These are phyloP conservation scores for Urocyon cinereoargenteus DNA, from an alignment of 2,797 vertebrate genomes.

Conservation along the genomic window DNA sequence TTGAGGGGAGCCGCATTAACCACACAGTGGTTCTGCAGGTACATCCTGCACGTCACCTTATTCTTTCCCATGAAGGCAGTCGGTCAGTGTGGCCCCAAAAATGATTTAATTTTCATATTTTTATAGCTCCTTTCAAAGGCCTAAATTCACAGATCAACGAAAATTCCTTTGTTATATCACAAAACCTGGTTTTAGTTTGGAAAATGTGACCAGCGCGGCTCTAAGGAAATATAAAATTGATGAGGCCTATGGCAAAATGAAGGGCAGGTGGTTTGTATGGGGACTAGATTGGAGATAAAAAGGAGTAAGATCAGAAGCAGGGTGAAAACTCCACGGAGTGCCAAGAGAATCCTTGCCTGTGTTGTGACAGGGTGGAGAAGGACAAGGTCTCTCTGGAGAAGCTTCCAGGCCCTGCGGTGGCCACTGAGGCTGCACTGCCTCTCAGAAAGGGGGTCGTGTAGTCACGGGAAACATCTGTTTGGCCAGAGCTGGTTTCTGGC, in stretches of 20 bases:
- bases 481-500: not conserved
- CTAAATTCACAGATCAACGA: not conserved
- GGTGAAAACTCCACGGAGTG: not conserved
- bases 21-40: not conserved
- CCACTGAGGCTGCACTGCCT: fast-evolving
- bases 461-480: not conserved
- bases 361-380: not conserved
- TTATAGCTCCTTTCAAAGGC: slow-evolving; percentile 47
- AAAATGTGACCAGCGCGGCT: not conserved
- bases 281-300: not conserved
- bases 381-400: not conserved
- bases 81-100: not conserved
- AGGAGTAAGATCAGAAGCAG: not conserved
- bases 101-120: slow-evolving; percentile 53
- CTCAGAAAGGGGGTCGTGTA: not conserved
- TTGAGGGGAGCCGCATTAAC: not conserved
- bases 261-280: not conserved
- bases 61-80: not conserved
- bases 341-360: not conserved
- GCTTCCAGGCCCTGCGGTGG: not conserved
- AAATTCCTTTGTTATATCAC: slow-evolving; percentile 51
- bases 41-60: not conserved
- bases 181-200: slow-evolving; percentile 39
- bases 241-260: not conserved
- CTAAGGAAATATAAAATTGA: not conserved